Conservation (phyloP, 2,797 vertebrate genomes). For the Potorous gilbertii region DNA sequence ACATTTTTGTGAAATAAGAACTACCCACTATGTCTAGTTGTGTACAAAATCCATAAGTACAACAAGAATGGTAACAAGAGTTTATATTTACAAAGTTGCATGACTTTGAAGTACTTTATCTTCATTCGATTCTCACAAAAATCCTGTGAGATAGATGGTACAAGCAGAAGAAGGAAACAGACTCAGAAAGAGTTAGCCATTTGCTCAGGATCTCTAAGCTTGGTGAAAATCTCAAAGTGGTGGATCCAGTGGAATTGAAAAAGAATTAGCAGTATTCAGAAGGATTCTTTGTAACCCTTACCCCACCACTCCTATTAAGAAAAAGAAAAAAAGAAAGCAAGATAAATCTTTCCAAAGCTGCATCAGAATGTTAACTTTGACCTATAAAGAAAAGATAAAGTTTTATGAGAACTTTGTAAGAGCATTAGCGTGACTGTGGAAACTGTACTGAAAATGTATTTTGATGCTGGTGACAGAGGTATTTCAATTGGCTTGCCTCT, state of each 20-base stretch:
- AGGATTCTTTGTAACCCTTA: background rate
- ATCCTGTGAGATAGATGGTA: background rate
- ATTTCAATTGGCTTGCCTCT: slow-evolving; percentile 34
- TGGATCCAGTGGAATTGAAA: background rate
- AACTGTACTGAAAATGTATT: background rate
- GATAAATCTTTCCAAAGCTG: slow-evolving; percentile 47
- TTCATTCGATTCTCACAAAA: background rate
- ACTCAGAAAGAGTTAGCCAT: background rate
- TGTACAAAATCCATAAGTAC: background rate
- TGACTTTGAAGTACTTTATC: background rate
- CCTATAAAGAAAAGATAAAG: slow-evolving; percentile 36
- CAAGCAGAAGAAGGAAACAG: background rate
- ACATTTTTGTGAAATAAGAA: background rate
- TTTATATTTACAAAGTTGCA: background rate
- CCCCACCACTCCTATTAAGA: background rate
- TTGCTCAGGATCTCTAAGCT: background rate
- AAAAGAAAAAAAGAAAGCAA: background rate
- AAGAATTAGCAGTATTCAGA: background rate
- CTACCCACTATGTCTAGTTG: background rate
- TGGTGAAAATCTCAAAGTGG: background rate
- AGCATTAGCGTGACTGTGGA: slow-evolving; percentile 35
- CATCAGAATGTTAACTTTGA: slow-evolving; percentile 42
- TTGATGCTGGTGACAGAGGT: slow-evolving; percentile 25
- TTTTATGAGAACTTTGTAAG: slow-evolving; percentile 46
- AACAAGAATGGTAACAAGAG: background rate